Conservation (phyloP, 2,888 invertebrate species). For the Sarcophaga caerulescens region DNA sequence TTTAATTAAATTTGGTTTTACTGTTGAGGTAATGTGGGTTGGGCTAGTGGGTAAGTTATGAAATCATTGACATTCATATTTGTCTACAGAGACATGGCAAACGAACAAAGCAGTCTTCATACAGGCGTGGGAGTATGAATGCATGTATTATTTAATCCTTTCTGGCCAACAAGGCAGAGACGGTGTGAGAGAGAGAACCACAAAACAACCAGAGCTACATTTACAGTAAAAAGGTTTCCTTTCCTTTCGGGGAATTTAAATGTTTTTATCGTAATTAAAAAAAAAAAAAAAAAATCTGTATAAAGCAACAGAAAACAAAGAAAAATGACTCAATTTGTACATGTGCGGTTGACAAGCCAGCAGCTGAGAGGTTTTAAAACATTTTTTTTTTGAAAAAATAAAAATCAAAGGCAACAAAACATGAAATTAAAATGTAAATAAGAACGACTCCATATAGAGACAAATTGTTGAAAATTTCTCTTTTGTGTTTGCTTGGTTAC, state of each 20-base stretch:
- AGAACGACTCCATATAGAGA: not conserved
- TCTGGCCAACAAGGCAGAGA: not conserved
- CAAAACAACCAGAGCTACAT: not conserved
- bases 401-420: not conserved
- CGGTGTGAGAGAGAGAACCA: not conserved
- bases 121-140: slow-evolving; percentile 5
- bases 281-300: not conserved
- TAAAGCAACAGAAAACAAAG: not conserved
- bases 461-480: not conserved
- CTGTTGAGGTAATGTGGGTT: not conserved
- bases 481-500: not conserved
- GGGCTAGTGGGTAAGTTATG: not conserved
- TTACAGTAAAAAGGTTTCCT: not conserved
- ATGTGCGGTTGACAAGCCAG: not conserved
- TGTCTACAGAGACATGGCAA: not conserved
- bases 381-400: too few species aligned
- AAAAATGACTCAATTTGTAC: not conserved
- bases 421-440: not conserved
- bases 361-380: not conserved
- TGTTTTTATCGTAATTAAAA: slow-evolving; percentile 32
- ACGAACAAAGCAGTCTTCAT: not conserved
- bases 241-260: not conserved
- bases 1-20: not conserved
- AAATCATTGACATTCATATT: slow-evolving; percentile 14
- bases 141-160: not conserved